Evolutionary conservation across 1,140 invertebrate species (phyloP).

Genomic region (honey bee (Apis mellifera)): DNA sequence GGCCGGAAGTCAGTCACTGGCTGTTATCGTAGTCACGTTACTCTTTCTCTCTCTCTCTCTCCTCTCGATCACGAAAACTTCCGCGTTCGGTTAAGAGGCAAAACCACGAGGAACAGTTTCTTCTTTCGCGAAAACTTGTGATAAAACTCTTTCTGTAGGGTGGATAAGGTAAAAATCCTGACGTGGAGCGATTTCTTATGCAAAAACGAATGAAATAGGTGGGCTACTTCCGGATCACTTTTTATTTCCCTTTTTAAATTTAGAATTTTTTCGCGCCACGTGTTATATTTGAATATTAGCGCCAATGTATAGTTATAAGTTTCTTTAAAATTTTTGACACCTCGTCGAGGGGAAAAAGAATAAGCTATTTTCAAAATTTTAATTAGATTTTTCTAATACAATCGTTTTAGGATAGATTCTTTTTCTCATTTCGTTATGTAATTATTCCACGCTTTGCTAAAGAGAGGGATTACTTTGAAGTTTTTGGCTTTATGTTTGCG

Average conservation of each 20-base stretch:
- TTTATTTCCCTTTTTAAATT: neutral
- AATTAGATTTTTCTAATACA: neutral
- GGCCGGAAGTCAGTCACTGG: constrained; percentile 39
- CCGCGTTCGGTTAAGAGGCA: neutral
- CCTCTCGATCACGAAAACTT: constrained; percentile 39
- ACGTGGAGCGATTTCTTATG: constrained; percentile 5
- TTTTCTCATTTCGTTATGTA: too few relatives aligned
- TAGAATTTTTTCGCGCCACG: neutral
- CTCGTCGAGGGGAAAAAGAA: neutral
- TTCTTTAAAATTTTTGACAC: neutral
- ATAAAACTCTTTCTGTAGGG: constrained; percentile 12
- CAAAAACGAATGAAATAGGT: neutral
- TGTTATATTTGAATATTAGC: neutral
- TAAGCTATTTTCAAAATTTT: neutral
- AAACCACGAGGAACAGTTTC: constrained; percentile 39
- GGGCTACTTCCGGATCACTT: neutral
- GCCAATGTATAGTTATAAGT: too few relatives aligned
- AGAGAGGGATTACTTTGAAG: neutral
- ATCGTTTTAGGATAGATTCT: neutral
- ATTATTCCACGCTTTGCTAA: neutral
- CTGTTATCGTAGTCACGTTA: constrained; percentile 35
- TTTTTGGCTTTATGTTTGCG: neutral
- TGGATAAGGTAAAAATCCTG: neutral
- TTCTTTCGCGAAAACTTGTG: constrained; percentile 27
- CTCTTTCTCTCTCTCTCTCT: neutral